Evolutionary conservation across 2,888 invertebrate species (phyloP), one percentile per base, ranked within the genome.

Genomic region (Hydroisotoma schaefferi): DNA sequence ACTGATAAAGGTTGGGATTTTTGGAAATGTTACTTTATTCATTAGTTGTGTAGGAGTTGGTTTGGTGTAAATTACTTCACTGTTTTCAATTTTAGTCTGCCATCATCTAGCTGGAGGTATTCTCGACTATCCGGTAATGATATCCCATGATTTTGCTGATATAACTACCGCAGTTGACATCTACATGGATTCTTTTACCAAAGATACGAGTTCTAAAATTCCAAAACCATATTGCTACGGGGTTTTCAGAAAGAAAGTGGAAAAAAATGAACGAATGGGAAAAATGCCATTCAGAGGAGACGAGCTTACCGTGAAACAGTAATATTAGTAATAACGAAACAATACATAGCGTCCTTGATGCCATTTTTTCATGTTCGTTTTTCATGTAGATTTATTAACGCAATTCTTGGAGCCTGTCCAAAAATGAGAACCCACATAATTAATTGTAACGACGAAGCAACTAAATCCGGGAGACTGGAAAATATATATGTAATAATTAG

Each of bases 251-350:
- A 69, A 66, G 40, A 37, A 57, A 10, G 2, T 29, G 1, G 55
- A 53, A 8, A 72, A 68, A 53, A 72, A 72, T 60, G 56, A 63
- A 10, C 38, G 69, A n/a, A 56, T 71, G 33, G 58, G 62, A 1
- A 72, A 72, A 57, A 72, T 72, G 67, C 72, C 72, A 1, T 72
- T 72, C 47, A 43, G 69, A 5, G 72, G 72, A 12, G 72, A 72
- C 55, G 70, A 72, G 55, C 44, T 72, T 15, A 69, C 68, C 5
- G 57, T 65, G 15, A 71, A 69, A 38, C 72, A 72, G 51, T 53
- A 40, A 40, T 33, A 33, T 33, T 15, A 8, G 15, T 33, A 33
- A 43, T 18, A 43, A 15, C 18, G 18, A 15, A 43, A n/a, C 20
- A n/a, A 6, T 43, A 15, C 18, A 8, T 43, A n/a, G 43, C 43